Percentiles rank a stretch among this genome's conserved stretches.
Conservation (phyloP, 2,113 vertebrate species). For the Mastomys natalensis region DNA sequence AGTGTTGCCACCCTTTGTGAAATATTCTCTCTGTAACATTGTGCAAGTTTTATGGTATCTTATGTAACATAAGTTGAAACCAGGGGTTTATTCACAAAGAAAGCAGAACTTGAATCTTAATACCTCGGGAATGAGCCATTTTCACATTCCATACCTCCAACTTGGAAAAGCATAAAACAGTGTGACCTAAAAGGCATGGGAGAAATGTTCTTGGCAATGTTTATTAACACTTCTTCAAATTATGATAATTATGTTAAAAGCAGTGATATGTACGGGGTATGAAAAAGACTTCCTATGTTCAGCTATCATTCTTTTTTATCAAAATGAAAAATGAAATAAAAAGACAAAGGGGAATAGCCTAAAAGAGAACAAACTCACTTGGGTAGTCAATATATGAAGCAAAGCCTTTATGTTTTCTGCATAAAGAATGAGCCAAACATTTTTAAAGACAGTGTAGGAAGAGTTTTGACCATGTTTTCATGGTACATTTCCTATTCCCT, state of each 20-base stretch:
- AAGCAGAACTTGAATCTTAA: neutral
- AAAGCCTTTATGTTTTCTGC: neutral
- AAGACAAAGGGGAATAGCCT: neutral
- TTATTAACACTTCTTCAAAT: neutral
- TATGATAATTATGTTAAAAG: neutral
- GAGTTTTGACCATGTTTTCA: neutral
- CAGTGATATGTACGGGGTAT: neutral
- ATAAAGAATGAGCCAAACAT: neutral
- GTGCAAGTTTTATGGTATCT: neutral
- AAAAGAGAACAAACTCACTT: constrained; percentile 23
- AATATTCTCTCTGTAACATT: neutral
- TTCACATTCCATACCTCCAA: neutral
- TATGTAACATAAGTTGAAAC: neutral
- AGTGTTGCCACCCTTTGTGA: neutral
- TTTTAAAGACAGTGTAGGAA: constrained; percentile 20
- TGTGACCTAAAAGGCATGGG: neutral
- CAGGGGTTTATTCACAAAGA: neutral
- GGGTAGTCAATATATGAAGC: constrained; percentile 43
- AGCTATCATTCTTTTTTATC: constrained; percentile 16
- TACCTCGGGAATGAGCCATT: neutral
- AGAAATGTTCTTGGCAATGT: neutral
- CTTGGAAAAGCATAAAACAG: neutral
- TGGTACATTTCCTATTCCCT: neutral
- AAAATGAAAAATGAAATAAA: neutral
- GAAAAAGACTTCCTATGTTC: neutral